Percentiles rank a stretch among this genome's conserved stretches.
Evolutionary conservation across 2,113 vertebrate species (phyloP).

Genomic region (Sorex araneus): DNA sequence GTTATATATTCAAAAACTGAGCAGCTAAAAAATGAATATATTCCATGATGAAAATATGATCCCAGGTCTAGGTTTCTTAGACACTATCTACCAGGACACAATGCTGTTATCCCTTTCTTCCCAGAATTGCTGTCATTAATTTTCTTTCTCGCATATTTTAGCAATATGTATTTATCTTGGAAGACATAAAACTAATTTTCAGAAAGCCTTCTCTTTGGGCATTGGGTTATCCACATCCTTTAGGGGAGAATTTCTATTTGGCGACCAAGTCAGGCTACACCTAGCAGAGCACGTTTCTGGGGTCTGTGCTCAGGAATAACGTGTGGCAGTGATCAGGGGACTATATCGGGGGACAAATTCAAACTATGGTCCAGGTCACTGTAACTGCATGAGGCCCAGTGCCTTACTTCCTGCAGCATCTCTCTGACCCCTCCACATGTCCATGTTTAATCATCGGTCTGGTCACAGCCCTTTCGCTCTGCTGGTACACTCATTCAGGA

Average conservation of each 20-base stretch:
- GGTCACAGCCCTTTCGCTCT: neutral
- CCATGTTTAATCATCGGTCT: neutral
- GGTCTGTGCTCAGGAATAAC: no score
- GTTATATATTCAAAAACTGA: constrained; percentile 10
- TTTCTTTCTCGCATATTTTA: constrained; percentile 30
- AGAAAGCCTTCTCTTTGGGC: neutral
- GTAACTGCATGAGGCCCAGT: no score
- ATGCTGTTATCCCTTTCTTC: neutral
- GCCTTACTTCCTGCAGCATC: no score
- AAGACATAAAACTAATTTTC: neutral
- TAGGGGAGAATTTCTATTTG: neutral
- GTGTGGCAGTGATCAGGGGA: neutral
- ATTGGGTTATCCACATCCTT: neutral
- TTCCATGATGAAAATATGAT: neutral
- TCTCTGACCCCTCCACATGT: constrained; percentile 13
- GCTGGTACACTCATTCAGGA: neutral
- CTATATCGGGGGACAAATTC: no score
- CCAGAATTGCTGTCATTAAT: neutral
- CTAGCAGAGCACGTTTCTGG: no score
- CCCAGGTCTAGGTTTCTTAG: neutral
- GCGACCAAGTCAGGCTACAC: neutral
- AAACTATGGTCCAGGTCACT: no score
- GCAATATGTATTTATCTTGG: neutral
- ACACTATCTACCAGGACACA: neutral
- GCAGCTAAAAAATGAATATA: neutral